phyloP scores from a whole-genome alignment of 2,113 vertebrate genomes.

The Mesoclemmys tuberculata region DNA sequence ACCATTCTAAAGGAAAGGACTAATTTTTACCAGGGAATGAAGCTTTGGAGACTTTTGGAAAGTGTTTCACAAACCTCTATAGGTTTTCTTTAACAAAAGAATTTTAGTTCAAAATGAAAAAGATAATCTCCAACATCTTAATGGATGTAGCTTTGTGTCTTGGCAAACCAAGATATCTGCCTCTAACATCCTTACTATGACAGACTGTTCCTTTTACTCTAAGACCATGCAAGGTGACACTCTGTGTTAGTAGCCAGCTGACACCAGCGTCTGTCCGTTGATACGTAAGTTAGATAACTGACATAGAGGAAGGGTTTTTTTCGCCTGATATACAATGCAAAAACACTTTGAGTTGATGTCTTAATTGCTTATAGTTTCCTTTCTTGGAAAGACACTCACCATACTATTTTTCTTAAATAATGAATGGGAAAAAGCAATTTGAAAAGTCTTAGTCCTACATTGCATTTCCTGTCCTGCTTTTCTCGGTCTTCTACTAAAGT shows the following conservation, averaged over 20 bases:
- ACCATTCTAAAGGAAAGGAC: rapidly evolving
- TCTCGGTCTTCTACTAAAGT: slow-evolving; percentile 2
- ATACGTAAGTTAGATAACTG: not conserved
- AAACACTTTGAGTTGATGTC: not conserved
- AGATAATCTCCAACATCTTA: not conserved
- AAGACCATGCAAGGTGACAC: not conserved
- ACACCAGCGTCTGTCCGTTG: not conserved
- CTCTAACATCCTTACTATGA: rapidly evolving
- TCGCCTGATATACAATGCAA: not conserved
- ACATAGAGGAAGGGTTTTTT: not conserved
- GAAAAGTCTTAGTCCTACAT: not conserved
- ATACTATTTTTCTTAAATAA: not conserved
- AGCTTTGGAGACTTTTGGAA: not conserved
- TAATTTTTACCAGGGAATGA: rapidly evolving
- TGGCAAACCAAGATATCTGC: not conserved
- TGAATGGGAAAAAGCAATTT: not conserved
- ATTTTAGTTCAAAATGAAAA: rapidly evolving
- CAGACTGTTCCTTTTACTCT: not conserved
- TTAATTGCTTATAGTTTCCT: not conserved
- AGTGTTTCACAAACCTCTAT: not conserved
- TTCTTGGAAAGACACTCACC: not conserved
- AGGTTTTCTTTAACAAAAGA: not conserved
- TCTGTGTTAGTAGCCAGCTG: not conserved
- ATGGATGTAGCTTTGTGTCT: rapidly evolving
- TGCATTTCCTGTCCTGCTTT: not conserved